Evolutionary conservation across 2,888 invertebrate genomes (phyloP).

Genomic region (Dorcus parallelipipedus): DNA sequence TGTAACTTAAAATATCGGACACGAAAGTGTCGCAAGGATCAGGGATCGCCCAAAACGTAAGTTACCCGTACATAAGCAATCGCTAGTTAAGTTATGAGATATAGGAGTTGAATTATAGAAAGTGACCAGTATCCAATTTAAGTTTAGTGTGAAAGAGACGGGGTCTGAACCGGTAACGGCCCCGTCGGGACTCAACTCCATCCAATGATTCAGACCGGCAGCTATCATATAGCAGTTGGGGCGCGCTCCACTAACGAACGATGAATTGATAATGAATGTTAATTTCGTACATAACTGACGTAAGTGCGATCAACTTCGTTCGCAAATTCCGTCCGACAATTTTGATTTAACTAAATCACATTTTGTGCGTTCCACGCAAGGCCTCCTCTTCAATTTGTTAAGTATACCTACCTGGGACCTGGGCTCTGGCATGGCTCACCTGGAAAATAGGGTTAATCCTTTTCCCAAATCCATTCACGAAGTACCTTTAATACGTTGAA

Average conservation of each 20-base stretch:
- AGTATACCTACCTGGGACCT: no score
- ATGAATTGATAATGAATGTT: slow-evolving; percentile 45
- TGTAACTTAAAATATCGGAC: slow-evolving; percentile 14
- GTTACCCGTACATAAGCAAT: slow-evolving; percentile 26
- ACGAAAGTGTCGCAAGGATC: slow-evolving; percentile 5
- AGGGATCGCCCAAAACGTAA: neutral
- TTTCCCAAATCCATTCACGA: no score
- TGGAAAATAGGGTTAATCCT: no score
- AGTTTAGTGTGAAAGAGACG: slow-evolving; percentile 49
- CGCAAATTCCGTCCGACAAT: slow-evolving; percentile 16
- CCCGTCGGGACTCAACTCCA: slow-evolving; percentile 45
- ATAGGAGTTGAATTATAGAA: slow-evolving; percentile 51
- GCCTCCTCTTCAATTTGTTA: no score
- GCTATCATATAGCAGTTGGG: slow-evolving; percentile 43
- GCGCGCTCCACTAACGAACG: slow-evolving; percentile 29
- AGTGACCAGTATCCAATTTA: slow-evolving; percentile 52
- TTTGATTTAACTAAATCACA: slow-evolving; percentile 5
- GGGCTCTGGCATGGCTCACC: no score
- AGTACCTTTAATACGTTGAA: no score
- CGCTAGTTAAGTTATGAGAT: slow-evolving; percentile 45
- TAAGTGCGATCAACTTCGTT: slow-evolving; percentile 40
- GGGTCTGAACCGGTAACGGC: slow-evolving; percentile 47
- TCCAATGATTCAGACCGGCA: slow-evolving; percentile 48
- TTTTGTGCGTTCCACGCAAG: no score
- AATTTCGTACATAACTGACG: slow-evolving; percentile 41